Conservation (phyloP, 2,797 vertebrate genomes). For the Denticeps clupeoides region DNA sequence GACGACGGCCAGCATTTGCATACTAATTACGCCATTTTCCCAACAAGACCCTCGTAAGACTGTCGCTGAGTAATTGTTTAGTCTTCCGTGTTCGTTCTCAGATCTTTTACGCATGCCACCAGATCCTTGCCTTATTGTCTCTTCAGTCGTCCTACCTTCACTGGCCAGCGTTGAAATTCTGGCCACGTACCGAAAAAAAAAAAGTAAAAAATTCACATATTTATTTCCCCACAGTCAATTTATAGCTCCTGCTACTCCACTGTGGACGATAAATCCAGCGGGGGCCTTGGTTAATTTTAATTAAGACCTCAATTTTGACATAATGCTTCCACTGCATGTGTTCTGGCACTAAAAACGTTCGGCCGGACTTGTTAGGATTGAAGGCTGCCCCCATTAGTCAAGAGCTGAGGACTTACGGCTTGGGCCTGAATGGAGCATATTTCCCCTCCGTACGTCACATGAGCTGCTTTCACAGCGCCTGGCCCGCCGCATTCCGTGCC, state of each 20-base stretch:
- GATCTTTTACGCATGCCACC: too few species aligned
- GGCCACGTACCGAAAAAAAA: too few species aligned
- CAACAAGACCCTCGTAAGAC: too few species aligned
- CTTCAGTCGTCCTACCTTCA: neutral
- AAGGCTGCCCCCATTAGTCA: neutral
- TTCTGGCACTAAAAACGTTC: neutral
- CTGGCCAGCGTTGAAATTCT: neutral
- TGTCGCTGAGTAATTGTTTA: too few species aligned
- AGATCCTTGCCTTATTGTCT: neutral
- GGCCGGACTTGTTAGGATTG: neutral
- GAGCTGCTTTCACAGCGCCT: neutral
- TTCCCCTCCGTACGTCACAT: neutral
- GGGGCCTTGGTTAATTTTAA: constrained; percentile 26
- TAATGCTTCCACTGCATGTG: constrained; percentile 14
- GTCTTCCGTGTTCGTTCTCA: too few species aligned
- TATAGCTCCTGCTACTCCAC: neutral
- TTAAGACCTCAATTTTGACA: constrained; percentile 42
- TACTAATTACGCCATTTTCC: constrained; percentile 55
- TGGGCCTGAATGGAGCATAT: neutral
- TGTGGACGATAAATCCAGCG: constrained; percentile 40
- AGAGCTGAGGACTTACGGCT: constrained; percentile 3
- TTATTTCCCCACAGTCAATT: constrained; percentile 9
- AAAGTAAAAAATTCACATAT: too few species aligned
- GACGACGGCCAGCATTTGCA: constrained; percentile 58
- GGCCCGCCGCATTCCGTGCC: too few species aligned